Conservation (phyloP, 2,797 vertebrate species). For the Potorous gilbertii region DNA sequence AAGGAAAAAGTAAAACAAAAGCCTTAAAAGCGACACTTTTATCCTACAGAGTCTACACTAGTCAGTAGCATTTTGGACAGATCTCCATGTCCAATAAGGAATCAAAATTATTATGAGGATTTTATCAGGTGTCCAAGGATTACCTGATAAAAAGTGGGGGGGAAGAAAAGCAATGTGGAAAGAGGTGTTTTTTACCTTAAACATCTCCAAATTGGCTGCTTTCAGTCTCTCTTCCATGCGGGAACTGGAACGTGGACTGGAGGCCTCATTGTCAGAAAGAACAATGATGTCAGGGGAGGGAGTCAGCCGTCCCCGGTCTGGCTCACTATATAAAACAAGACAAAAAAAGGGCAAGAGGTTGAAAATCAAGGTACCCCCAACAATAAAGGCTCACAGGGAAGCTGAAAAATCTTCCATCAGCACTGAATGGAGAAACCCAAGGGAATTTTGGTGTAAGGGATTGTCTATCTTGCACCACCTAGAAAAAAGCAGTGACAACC, state of each 20-base stretch:
- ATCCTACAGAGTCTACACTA: background rate
- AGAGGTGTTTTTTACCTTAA: conserved; percentile 88
- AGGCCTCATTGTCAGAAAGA: conserved; percentile 96
- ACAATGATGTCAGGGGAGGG: conserved; percentile 95
- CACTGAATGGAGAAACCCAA: conserved; percentile 53
- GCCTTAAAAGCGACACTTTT: background rate
- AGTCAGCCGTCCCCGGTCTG: conserved; percentile 90
- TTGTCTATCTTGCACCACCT: conserved; percentile 18
- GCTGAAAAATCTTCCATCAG: conserved; percentile 45
- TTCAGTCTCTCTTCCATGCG: conserved; percentile 92
- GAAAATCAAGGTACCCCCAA: conserved; percentile 48
- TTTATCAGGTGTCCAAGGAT: background rate
- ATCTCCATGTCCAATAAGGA: conserved; percentile 39
- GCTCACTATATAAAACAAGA: conserved; percentile 83
- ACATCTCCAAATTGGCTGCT: conserved; percentile 94
- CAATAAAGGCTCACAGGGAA: conserved; percentile 35
- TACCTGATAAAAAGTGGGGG: conserved; percentile 33
- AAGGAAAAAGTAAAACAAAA: background rate
- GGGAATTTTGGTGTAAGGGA: conserved; percentile 11
- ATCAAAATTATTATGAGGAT: conserved; percentile 34
- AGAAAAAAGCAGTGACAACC: background rate
- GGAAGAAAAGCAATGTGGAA: conserved; percentile 6
- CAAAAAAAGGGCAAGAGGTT: background rate
- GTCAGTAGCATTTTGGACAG: background rate
- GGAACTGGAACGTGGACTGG: conserved; percentile 91